Percentiles rank a stretch among this genome's conserved stretches.
Conservation (phyloP, 37 sponge, comb jelly and placozoan genomes). For the Cladorhizidae sp. region DNA sequence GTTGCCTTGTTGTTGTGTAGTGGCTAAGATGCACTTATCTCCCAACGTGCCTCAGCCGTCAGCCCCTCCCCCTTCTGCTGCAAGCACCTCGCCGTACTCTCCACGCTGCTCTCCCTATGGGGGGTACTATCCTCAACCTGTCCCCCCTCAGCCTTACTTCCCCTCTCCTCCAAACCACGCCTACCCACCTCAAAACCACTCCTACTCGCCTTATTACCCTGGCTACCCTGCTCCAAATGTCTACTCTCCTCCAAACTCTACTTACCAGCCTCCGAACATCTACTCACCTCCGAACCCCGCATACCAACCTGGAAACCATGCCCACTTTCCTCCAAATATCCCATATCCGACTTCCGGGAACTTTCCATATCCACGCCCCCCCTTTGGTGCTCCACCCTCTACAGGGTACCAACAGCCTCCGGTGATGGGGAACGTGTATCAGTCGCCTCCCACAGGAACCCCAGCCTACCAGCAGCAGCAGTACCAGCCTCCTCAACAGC, state of each 20-base stretch:
- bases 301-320: not conserved
- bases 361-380: not conserved
- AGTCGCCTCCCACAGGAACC: not conserved
- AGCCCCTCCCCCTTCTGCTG: conserved; percentile 4
- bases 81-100: not conserved
- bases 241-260: conserved; percentile 1
- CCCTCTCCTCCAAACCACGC: conserved; percentile 1
- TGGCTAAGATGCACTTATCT: conserved; percentile 21
- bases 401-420: not conserved
- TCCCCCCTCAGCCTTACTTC: conserved; percentile 5
- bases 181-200: not conserved
- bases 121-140: not conserved
- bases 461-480: too few species aligned
- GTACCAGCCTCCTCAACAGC: too few species aligned
- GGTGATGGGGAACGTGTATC: not conserved
- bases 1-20: not conserved
- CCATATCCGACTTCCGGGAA: too few species aligned
- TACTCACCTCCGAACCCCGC: not conserved
- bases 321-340: not conserved
- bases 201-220: not conserved
- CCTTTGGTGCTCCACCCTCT: not conserved
- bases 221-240: not conserved
- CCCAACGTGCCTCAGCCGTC: conserved; percentile 6
- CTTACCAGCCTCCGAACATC: not conserved
- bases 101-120: not conserved